phyloP scores from a whole-genome alignment of 2,888 invertebrate genomes.

The Cephalotes varians region DNA sequence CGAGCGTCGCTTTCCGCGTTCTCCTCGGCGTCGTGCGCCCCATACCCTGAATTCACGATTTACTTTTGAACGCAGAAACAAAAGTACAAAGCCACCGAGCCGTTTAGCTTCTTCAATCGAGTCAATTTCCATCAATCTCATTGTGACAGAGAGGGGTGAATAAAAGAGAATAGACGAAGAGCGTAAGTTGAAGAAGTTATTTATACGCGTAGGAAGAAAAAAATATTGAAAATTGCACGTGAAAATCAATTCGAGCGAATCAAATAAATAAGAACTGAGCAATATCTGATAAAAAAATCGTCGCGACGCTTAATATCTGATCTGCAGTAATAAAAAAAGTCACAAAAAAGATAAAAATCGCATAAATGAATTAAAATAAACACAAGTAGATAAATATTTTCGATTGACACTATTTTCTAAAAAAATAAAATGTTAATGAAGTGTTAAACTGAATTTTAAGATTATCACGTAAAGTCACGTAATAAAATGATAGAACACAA shows the following conservation, averaged over 20 bases:
- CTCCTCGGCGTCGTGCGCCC: conserved; percentile 15
- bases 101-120: background rate
- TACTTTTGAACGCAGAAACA: background rate
- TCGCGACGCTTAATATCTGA: background rate
- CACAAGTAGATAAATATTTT: background rate
- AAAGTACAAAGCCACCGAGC: too few species aligned
- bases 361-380: background rate
- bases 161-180: background rate
- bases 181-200: background rate
- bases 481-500: background rate
- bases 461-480: background rate
- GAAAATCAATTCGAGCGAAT: background rate
- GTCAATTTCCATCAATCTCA: background rate
- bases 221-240: background rate
- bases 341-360: background rate
- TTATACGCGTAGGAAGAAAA: background rate
- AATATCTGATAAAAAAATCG: background rate
- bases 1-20: conserved; percentile 68
- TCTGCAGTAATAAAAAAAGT: background rate
- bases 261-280: background rate
- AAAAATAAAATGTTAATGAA: background rate
- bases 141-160: background rate
- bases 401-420: background rate
- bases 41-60: background rate
- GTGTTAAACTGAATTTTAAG: background rate